These are phyloP conservation scores for Geotrypetes seraphini DNA, from an alignment of 2,797 vertebrate species.

Conservation along the genomic window DNA sequence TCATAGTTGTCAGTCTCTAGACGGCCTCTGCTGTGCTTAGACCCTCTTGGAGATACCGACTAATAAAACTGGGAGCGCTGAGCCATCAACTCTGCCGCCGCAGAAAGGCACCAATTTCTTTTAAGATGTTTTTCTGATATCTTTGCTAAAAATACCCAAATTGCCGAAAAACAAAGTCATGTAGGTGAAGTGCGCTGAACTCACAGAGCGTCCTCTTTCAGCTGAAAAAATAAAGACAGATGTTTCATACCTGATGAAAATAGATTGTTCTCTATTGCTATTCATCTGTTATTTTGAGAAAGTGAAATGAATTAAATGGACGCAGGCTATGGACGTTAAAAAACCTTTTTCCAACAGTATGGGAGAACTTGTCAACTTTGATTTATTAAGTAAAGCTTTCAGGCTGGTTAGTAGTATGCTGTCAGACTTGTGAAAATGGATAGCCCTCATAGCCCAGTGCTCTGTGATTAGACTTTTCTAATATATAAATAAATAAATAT, in stretches of 20 bases:
- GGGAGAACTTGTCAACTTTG: conserved; percentile 84
- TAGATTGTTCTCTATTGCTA: conserved; percentile 36
- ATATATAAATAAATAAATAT: no score
- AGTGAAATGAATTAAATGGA: conserved; percentile 44
- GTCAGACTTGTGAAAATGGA: conserved; percentile 75
- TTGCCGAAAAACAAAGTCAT: background rate
- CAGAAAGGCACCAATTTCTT: no score
- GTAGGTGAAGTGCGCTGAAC: conserved; percentile 1
- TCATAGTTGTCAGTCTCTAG: no score
- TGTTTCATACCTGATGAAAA: conserved; percentile 23
- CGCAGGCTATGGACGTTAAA: conserved; percentile 52
- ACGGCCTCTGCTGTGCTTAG: no score
- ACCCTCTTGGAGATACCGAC: no score
- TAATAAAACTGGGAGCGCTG: no score
- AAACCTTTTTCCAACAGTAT: conserved; percentile 73
- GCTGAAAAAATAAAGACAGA: conserved; percentile 31
- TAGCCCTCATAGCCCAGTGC: conserved; percentile 72
- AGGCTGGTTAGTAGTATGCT: conserved; percentile 70
- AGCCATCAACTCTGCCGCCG: no score
- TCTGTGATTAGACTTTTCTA: conserved; percentile 61
- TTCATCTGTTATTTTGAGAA: conserved; percentile 52
- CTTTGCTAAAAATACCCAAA: no score
- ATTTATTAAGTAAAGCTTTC: conserved; percentile 86
- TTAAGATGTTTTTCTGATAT: no score
- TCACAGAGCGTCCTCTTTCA: background rate